Conservation (phyloP, 2,888 invertebrate genomes). For the Trissoscelio sp. region DNA sequence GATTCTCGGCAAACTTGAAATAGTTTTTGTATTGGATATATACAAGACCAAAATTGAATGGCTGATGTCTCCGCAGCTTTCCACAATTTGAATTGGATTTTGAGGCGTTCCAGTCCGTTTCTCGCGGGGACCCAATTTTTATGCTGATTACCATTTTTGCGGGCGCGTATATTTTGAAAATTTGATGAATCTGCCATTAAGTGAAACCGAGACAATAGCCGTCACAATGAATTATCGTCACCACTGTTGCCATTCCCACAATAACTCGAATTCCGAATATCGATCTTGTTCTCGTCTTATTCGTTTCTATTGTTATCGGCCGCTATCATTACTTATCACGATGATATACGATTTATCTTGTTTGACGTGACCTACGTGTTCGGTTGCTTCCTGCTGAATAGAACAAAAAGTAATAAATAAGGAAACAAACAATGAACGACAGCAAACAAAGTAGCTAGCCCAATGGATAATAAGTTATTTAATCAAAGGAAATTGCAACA, state of each 20-base stretch:
- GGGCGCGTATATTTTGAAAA: constrained; percentile 18
- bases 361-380: constrained; percentile 24
- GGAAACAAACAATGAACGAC: constrained; percentile 12
- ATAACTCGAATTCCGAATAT: constrained; percentile 31
- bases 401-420: constrained; percentile 2
- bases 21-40: too few relatives aligned
- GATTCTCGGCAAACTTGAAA: too few relatives aligned
- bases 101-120: too few relatives aligned
- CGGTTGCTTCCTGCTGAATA: constrained; percentile 10
- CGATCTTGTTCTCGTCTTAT: constrained; percentile 13
- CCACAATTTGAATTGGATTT: too few relatives aligned
- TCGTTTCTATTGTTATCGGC: constrained; percentile 21
- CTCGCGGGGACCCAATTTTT: constrained; percentile 6
- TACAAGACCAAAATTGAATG: too few relatives aligned
- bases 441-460: constrained; percentile 7
- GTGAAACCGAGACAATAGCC: constrained; percentile 45
- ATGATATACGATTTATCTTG: constrained; percentile 29
- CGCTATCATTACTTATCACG: constrained; percentile 15
- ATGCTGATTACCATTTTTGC: constrained; percentile 11
- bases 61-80: too few relatives aligned
- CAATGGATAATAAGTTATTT: constrained; percentile 37
- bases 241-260: constrained; percentile 42
- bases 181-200: constrained; percentile 45
- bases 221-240: constrained; percentile 45
- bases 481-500: constrained; percentile 47